Base-by-base conservation (phyloP, 2,113 vertebrate genomes). In the Albula goreensis region DNA sequence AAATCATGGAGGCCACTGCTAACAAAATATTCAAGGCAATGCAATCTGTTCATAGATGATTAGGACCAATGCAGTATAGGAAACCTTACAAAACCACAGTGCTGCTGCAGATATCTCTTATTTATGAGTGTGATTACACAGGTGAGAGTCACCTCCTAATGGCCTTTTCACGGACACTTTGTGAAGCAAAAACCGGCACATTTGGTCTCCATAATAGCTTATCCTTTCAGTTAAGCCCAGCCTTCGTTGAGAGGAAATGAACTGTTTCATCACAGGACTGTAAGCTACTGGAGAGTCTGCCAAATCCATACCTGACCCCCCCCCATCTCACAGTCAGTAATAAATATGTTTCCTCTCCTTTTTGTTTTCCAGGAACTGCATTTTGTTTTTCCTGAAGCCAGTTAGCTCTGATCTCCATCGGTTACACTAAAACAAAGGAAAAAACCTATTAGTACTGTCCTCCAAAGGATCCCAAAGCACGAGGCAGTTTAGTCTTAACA, bases 401-500 rank as follows among this genome's bases (percentile, higher is more conserved):
- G 86, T 82, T 74, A 10, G 8, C 82, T 89, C 77, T 84, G 86
- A 41, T 87, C 78, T 51, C 80, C 0, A 10, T 84, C 90, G 90
- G 93, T 88, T 88, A 90, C 89, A 90, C 93, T 91, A 12, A 60
- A 60, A 12, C 12, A 22, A 66, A 22, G 22, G 22, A 66, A 66
- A 19, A 66, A 22, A 0, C 60, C 60, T 19, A 66, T 66, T 17
- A 15, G 79, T 74, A 50, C 41, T 81, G 78, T 87, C 82, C 78
- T 3, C 86, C 87, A 91, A 53, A 88, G 91, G 88, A 84, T 86
- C 86, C 70, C 83, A 85, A 80, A 86, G 87, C 78, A 87, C 89
- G 84, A 91, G 88, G 88, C 85, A 87, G 86, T 91, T 92, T 90
- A 91, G 93, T 93, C 88, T 90, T 11, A 85, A 89, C 87, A 88